These are phyloP conservation scores for Drosophila setosimentum DNA, from an alignment of 2,888 invertebrate species.

Conservation along the genomic window DNA sequence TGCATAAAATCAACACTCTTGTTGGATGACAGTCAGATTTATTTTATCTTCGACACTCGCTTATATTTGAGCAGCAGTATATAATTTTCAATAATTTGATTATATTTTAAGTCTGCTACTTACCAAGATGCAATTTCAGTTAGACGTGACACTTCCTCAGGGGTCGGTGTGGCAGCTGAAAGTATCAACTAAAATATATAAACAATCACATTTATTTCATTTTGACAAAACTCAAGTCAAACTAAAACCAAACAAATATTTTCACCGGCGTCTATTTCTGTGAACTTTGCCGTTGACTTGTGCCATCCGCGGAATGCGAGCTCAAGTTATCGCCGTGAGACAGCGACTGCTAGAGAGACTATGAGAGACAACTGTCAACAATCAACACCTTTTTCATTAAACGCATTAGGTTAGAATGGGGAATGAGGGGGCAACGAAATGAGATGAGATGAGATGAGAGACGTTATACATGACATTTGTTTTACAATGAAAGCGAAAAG, in stretches of 20 bases:
- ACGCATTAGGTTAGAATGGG: conserved; percentile 68
- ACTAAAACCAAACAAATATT: conserved; percentile 65
- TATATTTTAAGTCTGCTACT: conserved; percentile 9
- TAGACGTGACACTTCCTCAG: conserved; percentile 8
- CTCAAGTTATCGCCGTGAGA: conserved; percentile 48
- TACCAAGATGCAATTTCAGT: conserved; percentile 9
- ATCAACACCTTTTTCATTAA: conserved; percentile 82
- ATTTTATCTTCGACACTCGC: background rate
- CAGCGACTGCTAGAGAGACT: conserved; percentile 8
- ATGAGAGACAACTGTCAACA: conserved; percentile 68
- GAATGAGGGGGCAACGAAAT: conserved; percentile 25
- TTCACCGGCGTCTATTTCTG: conserved; percentile 18
- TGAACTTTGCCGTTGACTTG: conserved; percentile 56
- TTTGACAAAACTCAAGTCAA: conserved; percentile 55
- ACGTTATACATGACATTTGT: conserved; percentile 70
- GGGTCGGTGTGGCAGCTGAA: conserved; percentile 5
- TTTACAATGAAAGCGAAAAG: conserved; percentile 76
- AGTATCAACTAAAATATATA: conserved; percentile 49
- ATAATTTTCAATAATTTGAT: background rate
- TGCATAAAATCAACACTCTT: background rate
- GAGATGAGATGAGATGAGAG: conserved; percentile 26
- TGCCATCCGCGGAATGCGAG: conserved; percentile 44
- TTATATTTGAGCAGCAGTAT: background rate
- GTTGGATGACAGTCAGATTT: background rate
- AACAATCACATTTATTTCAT: conserved; percentile 58